phyloP scores from a whole-genome alignment of 2,113 vertebrate genomes.

The Tachuris rubrigastra region DNA sequence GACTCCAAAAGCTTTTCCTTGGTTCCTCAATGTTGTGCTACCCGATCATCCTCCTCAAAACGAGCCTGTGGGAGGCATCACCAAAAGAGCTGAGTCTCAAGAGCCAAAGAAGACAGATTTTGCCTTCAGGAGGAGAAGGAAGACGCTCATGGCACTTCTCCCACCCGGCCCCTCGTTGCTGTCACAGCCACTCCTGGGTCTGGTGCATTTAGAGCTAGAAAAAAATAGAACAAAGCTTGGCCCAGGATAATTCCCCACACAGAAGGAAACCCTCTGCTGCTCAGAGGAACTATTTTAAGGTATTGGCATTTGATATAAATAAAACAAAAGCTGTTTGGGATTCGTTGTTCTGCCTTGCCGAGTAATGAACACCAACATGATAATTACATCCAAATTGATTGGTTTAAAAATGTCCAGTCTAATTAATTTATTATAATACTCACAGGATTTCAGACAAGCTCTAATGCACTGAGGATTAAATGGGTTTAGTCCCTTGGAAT shows the following conservation, averaged over 20 bases:
- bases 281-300: neutral
- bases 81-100: neutral
- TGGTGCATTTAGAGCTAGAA: neutral
- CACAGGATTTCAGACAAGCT: conserved; percentile 47
- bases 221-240: neutral
- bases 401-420: conserved; percentile 45
- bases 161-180: neutral
- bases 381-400: conserved; percentile 63
- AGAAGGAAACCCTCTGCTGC: neutral
- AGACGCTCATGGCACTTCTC: neutral
- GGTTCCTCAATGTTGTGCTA: neutral
- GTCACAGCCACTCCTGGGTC: neutral
- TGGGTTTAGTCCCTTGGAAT: neutral
- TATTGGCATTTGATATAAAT: conserved; percentile 10
- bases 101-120: neutral
- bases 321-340: conserved; percentile 32
- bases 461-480: conserved; percentile 44
- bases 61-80: neutral
- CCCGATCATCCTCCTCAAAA: neutral
- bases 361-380: conserved; percentile 29
- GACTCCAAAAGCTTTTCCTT: neutral
- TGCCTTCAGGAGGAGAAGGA: neutral
- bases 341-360: conserved; percentile 20
- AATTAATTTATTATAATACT: conserved; percentile 56
- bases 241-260: neutral